Evolutionary conservation across 2,113 vertebrate genomes (phyloP), one percentile per base, ranked within the genome.

Genomic region (Herpailurus yagouaroundi): DNA sequence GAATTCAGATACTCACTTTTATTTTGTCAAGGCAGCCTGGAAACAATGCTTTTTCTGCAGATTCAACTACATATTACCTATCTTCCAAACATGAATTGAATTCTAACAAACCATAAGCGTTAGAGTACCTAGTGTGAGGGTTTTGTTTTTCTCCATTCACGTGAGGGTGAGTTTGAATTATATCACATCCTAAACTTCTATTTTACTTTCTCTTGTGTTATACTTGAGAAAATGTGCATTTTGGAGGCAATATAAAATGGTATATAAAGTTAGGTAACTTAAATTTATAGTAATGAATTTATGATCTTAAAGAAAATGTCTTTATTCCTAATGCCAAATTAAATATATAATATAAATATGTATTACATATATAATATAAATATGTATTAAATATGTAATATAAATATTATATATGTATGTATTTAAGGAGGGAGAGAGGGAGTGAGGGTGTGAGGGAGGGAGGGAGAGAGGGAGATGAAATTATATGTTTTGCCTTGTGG

Each of bases 111-210:
- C 3, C 9, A 25, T 27, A 74, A 85, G 4, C 38, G 63, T 48
- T 64, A 36, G 7, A 86, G 71, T 57, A 64, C 21, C 50, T 60
- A 38, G 82, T 50, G 63, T 52, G 15, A 89, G 76, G 11, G 50
- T 38, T 21, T 80, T 60, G 57, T 68, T 80, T 77, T 45, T 4
- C n/a, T 41, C 81, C 13, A 25, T 52, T 60, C 38, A 74, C 52
- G 36, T 81, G 50, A 57, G 96, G 45, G n/a, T 71, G 33, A 91
- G 18, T 91, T 93, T 95, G 82, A 96, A 48, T 94, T 89, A 50
- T 50, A 64, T 57, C 73, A 93, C 23, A 91, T 38, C 6, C 4
- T 29, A 52, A 18, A 50, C 7, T 71, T 69, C 60, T 85, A 48
- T 63, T 83, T 66, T 85, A 52, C 55, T 83, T 97, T 92, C 41